Percentiles rank a stretch among this genome's conserved stretches.
phyloP scores from a whole-genome alignment of 2,113 vertebrate species.

The Pterocles orientalis region DNA sequence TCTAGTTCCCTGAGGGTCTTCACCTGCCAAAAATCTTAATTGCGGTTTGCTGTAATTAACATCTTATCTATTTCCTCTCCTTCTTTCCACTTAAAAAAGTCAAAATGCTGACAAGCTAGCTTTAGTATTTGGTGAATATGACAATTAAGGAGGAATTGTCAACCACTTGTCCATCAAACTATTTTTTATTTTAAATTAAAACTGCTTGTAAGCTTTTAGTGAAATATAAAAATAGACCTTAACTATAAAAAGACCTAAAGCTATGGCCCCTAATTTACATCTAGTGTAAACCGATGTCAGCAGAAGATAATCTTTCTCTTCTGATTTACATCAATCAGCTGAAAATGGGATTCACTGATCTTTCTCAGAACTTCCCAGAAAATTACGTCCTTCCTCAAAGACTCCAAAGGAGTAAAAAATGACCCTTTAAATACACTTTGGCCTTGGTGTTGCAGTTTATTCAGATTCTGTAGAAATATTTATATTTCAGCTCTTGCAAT shows the following conservation, averaged over 20 bases:
- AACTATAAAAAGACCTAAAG: background rate
- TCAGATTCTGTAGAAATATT: background rate
- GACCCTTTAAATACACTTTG: background rate
- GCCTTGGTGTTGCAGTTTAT: background rate
- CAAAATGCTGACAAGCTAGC: background rate
- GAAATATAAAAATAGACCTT: background rate
- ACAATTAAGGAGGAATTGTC: slow-evolving; percentile 21
- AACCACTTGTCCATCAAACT: background rate
- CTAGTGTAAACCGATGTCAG: background rate
- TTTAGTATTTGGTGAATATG: background rate
- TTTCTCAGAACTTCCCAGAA: background rate
- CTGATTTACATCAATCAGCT: background rate
- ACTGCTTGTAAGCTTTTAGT: background rate
- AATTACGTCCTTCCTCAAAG: background rate
- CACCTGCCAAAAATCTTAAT: slow-evolving; percentile 59
- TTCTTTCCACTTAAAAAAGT: slow-evolving; percentile 40
- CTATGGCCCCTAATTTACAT: background rate
- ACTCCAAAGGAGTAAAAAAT: background rate
- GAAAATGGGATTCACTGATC: background rate
- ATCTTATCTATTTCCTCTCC: slow-evolving; percentile 41
- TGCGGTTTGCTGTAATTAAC: slow-evolving; percentile 41
- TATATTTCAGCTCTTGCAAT: background rate
- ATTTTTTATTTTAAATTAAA: background rate
- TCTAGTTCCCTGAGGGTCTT: background rate
- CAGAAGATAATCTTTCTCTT: background rate